Evolutionary conservation across 2,888 invertebrate species (phyloP).

Genomic region (Drosophila lutescens): DNA sequence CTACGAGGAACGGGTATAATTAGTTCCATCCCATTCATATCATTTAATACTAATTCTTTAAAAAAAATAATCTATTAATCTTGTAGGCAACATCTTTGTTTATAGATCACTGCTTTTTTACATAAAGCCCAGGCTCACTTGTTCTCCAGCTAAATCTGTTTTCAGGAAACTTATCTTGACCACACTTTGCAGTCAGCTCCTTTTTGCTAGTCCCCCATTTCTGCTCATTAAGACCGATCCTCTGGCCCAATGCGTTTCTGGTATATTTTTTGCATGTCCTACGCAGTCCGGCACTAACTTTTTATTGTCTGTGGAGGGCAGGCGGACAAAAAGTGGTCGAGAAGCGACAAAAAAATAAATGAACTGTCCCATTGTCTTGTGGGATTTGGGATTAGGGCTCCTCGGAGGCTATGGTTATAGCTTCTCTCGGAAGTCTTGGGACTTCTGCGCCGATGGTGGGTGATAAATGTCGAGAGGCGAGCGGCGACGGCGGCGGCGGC

Average conservation of each 20-base stretch:
- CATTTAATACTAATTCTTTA: not conserved
- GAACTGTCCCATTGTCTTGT: slow-evolving; percentile 47
- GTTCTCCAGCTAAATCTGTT: slow-evolving; percentile 2
- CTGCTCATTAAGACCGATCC: slow-evolving; percentile 62
- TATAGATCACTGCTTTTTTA: slow-evolving; percentile 5
- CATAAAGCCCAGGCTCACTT: slow-evolving; percentile 2
- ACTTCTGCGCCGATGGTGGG: slow-evolving; percentile 73
- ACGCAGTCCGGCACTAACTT: slow-evolving; percentile 65
- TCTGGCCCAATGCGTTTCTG: slow-evolving; percentile 55
- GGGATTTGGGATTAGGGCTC: slow-evolving; percentile 45
- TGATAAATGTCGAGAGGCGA: slow-evolving; percentile 77
- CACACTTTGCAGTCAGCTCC: slow-evolving; percentile 19
- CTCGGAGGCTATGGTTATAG: slow-evolving; percentile 10
- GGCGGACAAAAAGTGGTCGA: slow-evolving; percentile 5
- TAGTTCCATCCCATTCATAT: no score
- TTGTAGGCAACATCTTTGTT: slow-evolving; percentile 7
- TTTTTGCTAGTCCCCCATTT: slow-evolving; percentile 29
- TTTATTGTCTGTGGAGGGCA: slow-evolving; percentile 48
- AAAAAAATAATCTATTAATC: slow-evolving; percentile 2
- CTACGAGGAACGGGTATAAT: no score
- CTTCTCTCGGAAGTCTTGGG: slow-evolving; percentile 15
- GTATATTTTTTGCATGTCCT: slow-evolving; percentile 47
- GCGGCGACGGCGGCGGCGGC: slow-evolving; percentile 49
- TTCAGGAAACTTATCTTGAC: slow-evolving; percentile 31
- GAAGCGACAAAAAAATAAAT: slow-evolving; percentile 45